Evolutionary conservation across 2,113 vertebrate genomes (phyloP).

Genomic region (Penelope pileata): DNA sequence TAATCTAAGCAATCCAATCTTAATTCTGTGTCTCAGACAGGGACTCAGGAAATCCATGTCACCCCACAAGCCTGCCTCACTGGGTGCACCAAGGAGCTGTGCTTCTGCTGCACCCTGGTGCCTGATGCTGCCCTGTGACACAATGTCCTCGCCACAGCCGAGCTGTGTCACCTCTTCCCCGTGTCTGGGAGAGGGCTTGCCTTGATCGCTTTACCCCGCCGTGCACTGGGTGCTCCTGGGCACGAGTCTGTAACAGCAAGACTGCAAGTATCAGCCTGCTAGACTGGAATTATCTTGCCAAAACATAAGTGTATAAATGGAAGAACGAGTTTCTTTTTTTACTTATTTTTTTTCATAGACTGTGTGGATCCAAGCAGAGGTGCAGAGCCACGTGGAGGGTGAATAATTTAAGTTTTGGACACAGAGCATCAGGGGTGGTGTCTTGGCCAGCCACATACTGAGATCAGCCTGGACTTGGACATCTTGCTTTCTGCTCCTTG

Average conservation of each 20-base stretch:
- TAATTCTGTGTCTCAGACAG: neutral
- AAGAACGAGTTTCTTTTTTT: neutral
- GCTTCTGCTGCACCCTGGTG: neutral
- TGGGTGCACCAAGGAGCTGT: neutral
- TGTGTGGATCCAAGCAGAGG: accelerated
- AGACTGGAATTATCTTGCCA: neutral
- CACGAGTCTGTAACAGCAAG: accelerated
- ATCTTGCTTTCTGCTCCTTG: neutral
- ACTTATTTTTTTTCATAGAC: too few species aligned
- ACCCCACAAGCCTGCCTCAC: neutral
- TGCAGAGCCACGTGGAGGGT: neutral
- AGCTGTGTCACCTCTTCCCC: neutral
- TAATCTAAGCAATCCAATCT: neutral
- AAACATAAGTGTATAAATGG: neutral
- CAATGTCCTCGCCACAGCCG: neutral
- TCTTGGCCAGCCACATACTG: neutral
- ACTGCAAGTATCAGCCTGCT: neutral
- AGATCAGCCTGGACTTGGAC: neutral
- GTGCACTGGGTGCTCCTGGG: accelerated
- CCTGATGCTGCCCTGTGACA: too few species aligned
- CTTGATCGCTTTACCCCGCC: neutral
- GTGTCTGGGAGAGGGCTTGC: accelerated
- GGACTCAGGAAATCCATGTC: neutral
- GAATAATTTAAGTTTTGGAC: neutral
- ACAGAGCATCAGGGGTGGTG: neutral